phyloP scores from a whole-genome alignment of 2,113 vertebrate genomes.

The Sphaerodactylus townsendi region DNA sequence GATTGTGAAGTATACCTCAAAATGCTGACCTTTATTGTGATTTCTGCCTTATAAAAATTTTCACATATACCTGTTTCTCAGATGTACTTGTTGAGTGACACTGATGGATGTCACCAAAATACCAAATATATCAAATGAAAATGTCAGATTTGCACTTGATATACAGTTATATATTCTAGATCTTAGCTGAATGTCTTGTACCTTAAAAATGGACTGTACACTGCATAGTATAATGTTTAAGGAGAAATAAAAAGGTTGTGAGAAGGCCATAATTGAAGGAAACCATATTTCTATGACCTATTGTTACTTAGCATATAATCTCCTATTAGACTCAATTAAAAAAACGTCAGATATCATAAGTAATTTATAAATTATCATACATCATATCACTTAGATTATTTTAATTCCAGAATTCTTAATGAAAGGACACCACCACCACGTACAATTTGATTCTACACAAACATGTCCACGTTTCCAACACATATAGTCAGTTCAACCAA shows the following conservation, averaged over 20 bases:
- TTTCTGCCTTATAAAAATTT: conserved; percentile 22
- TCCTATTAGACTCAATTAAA: too few species aligned
- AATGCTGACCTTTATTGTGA: conserved; percentile 46
- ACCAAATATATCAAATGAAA: conserved; percentile 37
- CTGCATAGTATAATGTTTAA: conserved; percentile 28
- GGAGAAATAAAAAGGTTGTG: background rate
- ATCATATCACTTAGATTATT: too few species aligned
- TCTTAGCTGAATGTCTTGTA: conserved; percentile 34
- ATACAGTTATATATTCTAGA: conserved; percentile 39
- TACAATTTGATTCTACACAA: too few species aligned
- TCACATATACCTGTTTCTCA: conserved; percentile 14
- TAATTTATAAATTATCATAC: too few species aligned
- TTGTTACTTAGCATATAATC: too few species aligned
- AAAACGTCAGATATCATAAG: too few species aligned
- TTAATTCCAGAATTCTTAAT: too few species aligned
- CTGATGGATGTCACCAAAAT: conserved; percentile 38
- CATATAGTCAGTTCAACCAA: too few species aligned
- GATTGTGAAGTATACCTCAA: conserved; percentile 42
- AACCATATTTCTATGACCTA: too few species aligned
- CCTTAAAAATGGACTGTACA: conserved; percentile 27
- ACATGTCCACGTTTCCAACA: too few species aligned
- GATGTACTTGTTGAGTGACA: conserved; percentile 24
- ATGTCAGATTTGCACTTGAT: conserved; percentile 35
- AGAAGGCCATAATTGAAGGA: background rate
- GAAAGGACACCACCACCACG: too few species aligned